Conservation (phyloP, 2,113 vertebrate species). For the Phalacrocorax pelagicus region DNA sequence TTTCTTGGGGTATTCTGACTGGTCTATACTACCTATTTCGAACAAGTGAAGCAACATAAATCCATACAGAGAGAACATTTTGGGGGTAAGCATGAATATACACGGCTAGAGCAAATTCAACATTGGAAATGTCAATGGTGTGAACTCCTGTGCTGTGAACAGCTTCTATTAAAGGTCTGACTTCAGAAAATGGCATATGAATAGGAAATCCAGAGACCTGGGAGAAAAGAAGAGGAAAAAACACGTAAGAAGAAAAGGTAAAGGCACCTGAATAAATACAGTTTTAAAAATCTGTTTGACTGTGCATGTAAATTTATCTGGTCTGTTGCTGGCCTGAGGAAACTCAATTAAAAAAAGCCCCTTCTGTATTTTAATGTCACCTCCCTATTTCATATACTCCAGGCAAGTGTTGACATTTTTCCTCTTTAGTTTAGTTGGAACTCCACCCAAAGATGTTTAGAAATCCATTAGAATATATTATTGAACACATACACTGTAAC, state of each 20-base stretch:
- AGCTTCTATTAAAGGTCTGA: conserved; percentile 86
- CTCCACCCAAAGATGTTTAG: not conserved
- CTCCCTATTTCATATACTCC: not conserved
- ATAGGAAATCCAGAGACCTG: conserved; percentile 96
- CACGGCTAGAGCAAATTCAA: conserved; percentile 94
- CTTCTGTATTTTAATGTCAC: not conserved
- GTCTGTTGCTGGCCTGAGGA: not conserved
- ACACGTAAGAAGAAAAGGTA: not conserved
- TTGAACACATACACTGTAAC: not conserved
- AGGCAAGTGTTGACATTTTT: not conserved
- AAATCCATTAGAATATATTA: not conserved
- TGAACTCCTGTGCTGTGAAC: conserved; percentile 94
- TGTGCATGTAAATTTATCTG: not conserved
- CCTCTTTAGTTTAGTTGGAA: not conserved
- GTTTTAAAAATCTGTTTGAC: not conserved
- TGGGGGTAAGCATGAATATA: conserved; percentile 92
- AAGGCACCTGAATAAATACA: not conserved
- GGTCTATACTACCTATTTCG: conserved; percentile 62
- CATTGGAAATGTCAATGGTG: conserved; percentile 79
- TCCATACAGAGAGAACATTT: conserved; percentile 91
- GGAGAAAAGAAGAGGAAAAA: not conserved
- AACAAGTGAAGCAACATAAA: conserved; percentile 92
- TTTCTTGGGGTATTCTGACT: not conserved
- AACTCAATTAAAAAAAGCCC: not conserved
- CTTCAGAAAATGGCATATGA: conserved; percentile 90